Evolutionary conservation across 1,140 invertebrate species (phyloP).

Genomic region (Contarinia nasturtii): DNA sequence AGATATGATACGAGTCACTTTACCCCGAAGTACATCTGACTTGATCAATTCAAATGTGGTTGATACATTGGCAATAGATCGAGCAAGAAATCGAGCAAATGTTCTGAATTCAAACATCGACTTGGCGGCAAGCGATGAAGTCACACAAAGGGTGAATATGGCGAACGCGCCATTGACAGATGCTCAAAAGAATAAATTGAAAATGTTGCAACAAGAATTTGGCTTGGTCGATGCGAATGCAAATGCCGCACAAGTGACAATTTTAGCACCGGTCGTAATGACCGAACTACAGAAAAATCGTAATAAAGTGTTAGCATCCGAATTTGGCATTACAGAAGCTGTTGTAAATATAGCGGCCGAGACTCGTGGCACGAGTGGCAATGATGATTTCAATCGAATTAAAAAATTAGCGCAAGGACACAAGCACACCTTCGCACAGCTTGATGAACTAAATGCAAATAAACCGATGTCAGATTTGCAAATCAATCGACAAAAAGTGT

Average conservation of each 20-base stretch:
- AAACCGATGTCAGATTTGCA: conserved; percentile 13
- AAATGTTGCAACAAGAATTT: conserved; percentile 19
- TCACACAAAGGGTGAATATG: background rate
- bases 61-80: background rate
- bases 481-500: conserved; percentile 15
- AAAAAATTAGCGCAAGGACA: background rate
- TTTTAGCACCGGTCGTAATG: conserved; percentile 6
- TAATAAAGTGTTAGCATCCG: conserved; percentile 6
- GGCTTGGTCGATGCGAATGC: conserved; percentile 5
- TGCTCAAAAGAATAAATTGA: conserved; percentile 20
- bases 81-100: background rate
- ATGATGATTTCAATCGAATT: background rate
- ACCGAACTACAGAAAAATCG: conserved; percentile 10
- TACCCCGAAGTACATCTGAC: background rate
- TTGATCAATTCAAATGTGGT: conserved; percentile 5
- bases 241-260: conserved; percentile 3
- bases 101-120: too few relatives aligned
- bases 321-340: background rate
- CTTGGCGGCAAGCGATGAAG: background rate
- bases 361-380: background rate
- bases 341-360: background rate
- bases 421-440: background rate
- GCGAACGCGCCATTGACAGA: conserved; percentile 10
- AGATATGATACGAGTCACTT: too few relatives aligned
- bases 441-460: too few relatives aligned